Base-by-base conservation (phyloP, 2,888 invertebrate species). In the Cistogaster globosa region DNA sequence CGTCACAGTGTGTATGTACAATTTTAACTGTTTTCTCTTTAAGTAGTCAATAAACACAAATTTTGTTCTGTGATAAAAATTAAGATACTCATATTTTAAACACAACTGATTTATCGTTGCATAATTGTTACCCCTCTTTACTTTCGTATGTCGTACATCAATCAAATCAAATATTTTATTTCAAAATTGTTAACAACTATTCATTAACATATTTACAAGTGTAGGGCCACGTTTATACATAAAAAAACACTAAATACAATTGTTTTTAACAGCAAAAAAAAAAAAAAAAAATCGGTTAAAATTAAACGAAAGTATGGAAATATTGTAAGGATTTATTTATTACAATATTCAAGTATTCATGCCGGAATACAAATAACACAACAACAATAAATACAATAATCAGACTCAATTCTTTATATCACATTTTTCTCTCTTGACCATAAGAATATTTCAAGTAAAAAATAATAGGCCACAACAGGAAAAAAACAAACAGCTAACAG, bases 251-350 rank as follows among this genome's bases (percentile, higher is more conserved):
- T 1, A 42, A 67, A 48, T 60, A 45, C 58, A 60, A 77, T 38
- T 60, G 38, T 60, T 38, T 36, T 8, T 20, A 45, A 20, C n/a
- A 63, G 26, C 20, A 67, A 53, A 26, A 2, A 32, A 32, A 32
- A 5, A 32, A 32, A 8, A 32, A 5, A 32, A 32, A 8, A 32
- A 5, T 5, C 32, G 6, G 32, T 5, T 7, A 5, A 0, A 8
- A 0, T 5, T 5, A 3, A 5, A 8, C 6, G 32, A 32, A 32
- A 32, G 32, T 32, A 6, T 32, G 32, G 16, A 71, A 55, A 55
- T 20, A 78, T 9, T 36, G 55, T 69, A 69, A 63, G 58, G 48
- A 76, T 67, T 76, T 68, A 67, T 76, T 67, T 76, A 68, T 76
- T 58, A 36, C 36, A 67, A 58, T 67, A 58, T 20, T 32, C 20